Percentiles rank a stretch among this genome's conserved stretches.
These are phyloP conservation scores for Xenopus borealis DNA, from an alignment of 2,113 vertebrate species.

Conservation along the genomic window DNA sequence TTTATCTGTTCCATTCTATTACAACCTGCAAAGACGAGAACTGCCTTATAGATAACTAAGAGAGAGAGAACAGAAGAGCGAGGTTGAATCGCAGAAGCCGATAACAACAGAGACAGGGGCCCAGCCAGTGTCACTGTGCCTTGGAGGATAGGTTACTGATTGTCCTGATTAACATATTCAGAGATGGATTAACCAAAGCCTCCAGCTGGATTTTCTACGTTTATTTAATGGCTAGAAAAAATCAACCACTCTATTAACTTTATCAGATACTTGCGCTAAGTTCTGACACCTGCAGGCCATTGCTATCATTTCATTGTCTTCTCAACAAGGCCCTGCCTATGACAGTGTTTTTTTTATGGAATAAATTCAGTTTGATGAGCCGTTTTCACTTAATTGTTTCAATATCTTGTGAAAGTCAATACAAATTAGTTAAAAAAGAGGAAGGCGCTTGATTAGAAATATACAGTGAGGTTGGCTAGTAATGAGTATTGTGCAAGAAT, in stretches of 20 bases:
- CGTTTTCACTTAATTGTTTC: not conserved
- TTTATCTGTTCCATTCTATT: slow-evolving; percentile 44
- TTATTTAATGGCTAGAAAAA: slow-evolving; percentile 42
- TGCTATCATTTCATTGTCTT: slow-evolving; percentile 34
- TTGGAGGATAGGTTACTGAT: slow-evolving; percentile 44
- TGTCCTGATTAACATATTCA: slow-evolving; percentile 45
- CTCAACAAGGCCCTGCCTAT: slow-evolving; percentile 26
- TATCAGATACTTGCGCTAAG: slow-evolving; percentile 37
- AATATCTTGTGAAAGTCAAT: not conserved
- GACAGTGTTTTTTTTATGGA: slow-evolving; percentile 16
- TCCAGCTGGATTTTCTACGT: slow-evolving; percentile 41
- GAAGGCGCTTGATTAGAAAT: too few relatives aligned
- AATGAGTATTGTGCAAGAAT: too few relatives aligned
- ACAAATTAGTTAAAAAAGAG: not conserved
- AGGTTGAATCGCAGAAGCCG: slow-evolving; percentile 13
- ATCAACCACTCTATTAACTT: slow-evolving; percentile 44
- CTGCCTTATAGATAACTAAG: slow-evolving; percentile 28
- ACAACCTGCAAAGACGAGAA: slow-evolving; percentile 37
- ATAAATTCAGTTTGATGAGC: slow-evolving; percentile 20
- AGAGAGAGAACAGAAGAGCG: slow-evolving; percentile 23
- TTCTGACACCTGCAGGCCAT: slow-evolving; percentile 38
- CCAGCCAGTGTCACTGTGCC: slow-evolving; percentile 17
- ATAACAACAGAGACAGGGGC: slow-evolving; percentile 30
- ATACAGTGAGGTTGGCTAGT: too few relatives aligned
- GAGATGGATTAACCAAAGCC: slow-evolving; percentile 44